Evolutionary conservation across 1,140 invertebrate genomes (phyloP).

Genomic region (Drosophila subobscura): DNA sequence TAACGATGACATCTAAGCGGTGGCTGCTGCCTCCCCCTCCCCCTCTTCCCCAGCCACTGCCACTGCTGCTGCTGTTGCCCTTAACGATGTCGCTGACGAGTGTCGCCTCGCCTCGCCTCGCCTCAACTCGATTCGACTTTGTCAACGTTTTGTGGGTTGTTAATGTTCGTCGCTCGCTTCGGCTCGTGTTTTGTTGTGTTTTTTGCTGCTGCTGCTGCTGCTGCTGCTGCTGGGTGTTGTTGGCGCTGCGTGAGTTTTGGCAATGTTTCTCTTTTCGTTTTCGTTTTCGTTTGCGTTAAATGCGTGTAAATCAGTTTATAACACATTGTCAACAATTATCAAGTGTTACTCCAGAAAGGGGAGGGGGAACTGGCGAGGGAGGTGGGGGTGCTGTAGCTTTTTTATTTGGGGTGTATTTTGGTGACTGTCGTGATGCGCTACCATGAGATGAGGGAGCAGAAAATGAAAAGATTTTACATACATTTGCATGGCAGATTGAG

Average conservation of each 20-base stretch:
- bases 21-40: slow-evolving; percentile 37
- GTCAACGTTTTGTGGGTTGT: slow-evolving; percentile 44
- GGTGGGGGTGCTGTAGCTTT: slow-evolving; percentile 11
- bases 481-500: too few species aligned
- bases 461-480: background rate
- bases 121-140: slow-evolving; percentile 13
- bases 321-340: slow-evolving; percentile 81
- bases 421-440: slow-evolving; percentile 19
- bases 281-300: slow-evolving; percentile 55
- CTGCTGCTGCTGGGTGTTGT: slow-evolving; percentile 65
- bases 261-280: slow-evolving; percentile 62
- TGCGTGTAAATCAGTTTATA: slow-evolving; percentile 81
- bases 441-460: background rate
- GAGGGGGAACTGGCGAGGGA: too few species aligned
- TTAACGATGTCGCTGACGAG: slow-evolving; percentile 64
- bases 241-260: slow-evolving; percentile 79
- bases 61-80: slow-evolving; percentile 34
- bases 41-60: slow-evolving; percentile 17
- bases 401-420: slow-evolving; percentile 1
- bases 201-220: slow-evolving; percentile 37
- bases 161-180: slow-evolving; percentile 18
- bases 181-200: slow-evolving; percentile 6
- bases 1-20: slow-evolving; percentile 80
- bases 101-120: slow-evolving; percentile 41
- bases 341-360: slow-evolving; percentile 51